Percentiles rank a stretch among this genome's conserved stretches.
Conservation (phyloP, 2,888 invertebrate species). For the Romanomermis culicivorax region DNA sequence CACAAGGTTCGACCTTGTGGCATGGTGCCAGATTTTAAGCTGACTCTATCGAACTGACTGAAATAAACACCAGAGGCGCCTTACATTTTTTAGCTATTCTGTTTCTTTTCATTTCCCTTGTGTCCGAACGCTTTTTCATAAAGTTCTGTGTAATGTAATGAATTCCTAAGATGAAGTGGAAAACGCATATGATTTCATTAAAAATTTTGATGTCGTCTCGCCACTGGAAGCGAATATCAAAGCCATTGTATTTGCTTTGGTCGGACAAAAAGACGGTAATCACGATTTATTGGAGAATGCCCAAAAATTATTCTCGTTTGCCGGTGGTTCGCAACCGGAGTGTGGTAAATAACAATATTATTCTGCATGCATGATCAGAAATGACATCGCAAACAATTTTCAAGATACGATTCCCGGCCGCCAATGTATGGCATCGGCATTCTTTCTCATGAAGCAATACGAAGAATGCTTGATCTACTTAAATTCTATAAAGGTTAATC, state of each 20-base stretch:
- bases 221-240: slow-evolving; percentile 89
- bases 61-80: too few species aligned
- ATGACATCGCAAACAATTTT: too few species aligned
- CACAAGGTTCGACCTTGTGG: too few species aligned
- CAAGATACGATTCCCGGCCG: slow-evolving; percentile 69
- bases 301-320: slow-evolving; percentile 82
- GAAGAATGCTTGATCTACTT: slow-evolving; percentile 88
- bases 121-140: background rate
- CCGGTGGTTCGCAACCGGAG: slow-evolving; percentile 85
- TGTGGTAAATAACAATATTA: slow-evolving; percentile 37
- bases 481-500: slow-evolving; percentile 57
- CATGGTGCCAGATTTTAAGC: too few species aligned
- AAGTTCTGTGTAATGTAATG: background rate
- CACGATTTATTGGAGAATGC: slow-evolving; percentile 79
- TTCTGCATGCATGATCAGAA: too few species aligned
- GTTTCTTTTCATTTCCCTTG: background rate
- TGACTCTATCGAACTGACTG: too few species aligned
- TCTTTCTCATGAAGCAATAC: slow-evolving; percentile 77
- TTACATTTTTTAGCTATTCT: too few species aligned
- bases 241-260: slow-evolving; percentile 75
- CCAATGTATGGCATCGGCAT: slow-evolving; percentile 93
- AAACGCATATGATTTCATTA: slow-evolving; percentile 67
- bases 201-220: slow-evolving; percentile 71
- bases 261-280: slow-evolving; percentile 67
- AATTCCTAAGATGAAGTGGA: slow-evolving; percentile 24